phyloP scores from a whole-genome alignment of 2,888 invertebrate genomes.

The Meghimatium bilineatum region DNA sequence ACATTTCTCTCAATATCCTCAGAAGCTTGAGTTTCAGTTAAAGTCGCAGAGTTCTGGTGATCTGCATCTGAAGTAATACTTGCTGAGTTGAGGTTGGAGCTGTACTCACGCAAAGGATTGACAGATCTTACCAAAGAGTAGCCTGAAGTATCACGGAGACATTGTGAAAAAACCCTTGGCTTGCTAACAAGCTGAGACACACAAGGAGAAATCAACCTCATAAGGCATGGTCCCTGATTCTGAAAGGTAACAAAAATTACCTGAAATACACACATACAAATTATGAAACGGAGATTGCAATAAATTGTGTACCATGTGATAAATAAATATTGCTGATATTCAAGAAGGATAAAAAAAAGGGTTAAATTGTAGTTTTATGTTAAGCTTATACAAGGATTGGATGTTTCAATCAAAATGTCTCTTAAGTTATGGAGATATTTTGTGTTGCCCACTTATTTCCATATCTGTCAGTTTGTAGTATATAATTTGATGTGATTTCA shows the following conservation, averaged over 20 bases:
- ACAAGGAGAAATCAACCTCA: not conserved
- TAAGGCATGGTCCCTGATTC: constrained; percentile 1
- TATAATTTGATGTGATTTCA: too few species aligned
- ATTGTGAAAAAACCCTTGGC: not conserved
- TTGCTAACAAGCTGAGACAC: constrained; percentile 5
- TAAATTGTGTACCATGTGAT: too few species aligned
- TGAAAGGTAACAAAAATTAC: not conserved
- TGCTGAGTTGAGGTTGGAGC: not conserved
- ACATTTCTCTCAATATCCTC: constrained; percentile 26
- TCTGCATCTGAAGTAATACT: not conserved
- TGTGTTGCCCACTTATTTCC: too few species aligned
- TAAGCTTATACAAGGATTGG: too few species aligned
- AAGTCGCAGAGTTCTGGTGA: not conserved
- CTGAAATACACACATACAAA: not conserved
- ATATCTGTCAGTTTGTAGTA: too few species aligned
- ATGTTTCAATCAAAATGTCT: too few species aligned
- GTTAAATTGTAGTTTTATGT: too few species aligned
- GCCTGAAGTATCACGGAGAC: not conserved
- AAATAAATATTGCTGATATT: too few species aligned
- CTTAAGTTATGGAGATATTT: too few species aligned
- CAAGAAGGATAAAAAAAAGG: too few species aligned
- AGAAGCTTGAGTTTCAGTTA: not conserved
- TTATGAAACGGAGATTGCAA: too few species aligned
- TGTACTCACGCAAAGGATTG: not conserved
- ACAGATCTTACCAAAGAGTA: not conserved